Conservation (phyloP, 2,888 invertebrate species). For the Steinernema carpocapsae region DNA sequence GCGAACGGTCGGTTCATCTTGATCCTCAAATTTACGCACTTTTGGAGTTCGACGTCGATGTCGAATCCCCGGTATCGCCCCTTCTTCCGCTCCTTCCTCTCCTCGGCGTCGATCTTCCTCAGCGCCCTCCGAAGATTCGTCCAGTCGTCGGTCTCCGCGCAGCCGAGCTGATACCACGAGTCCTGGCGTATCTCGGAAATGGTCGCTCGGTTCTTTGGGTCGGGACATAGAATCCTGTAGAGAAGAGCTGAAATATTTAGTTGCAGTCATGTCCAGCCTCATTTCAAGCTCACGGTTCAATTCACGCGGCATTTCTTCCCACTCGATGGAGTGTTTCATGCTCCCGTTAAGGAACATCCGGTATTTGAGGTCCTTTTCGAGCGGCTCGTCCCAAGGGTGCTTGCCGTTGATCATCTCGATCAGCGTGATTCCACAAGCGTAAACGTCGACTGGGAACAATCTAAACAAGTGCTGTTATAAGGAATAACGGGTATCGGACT, state of each 20-base stretch:
- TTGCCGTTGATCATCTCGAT: slow-evolving; percentile 99
- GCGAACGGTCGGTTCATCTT: neutral
- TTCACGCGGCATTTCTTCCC: slow-evolving; percentile 8
- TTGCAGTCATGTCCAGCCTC: neutral
- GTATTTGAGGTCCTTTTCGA: slow-evolving; percentile 28
- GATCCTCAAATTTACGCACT: neutral
- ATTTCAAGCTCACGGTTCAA: neutral
- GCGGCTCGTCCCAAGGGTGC: slow-evolving; percentile 96
- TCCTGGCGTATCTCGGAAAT: slow-evolving; percentile 78
- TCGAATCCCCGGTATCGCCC: neutral
- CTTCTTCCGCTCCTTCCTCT: slow-evolving; percentile 22
- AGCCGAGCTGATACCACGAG: slow-evolving; percentile 75
- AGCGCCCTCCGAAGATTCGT: slow-evolving; percentile 9
- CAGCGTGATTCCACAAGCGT: slow-evolving; percentile 84
- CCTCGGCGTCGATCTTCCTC: slow-evolving; percentile 21
- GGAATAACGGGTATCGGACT: neutral
- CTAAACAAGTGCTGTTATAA: no score
- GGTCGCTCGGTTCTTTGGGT: slow-evolving; percentile 76
- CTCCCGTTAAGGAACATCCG: slow-evolving; percentile 22
- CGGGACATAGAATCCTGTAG: slow-evolving; percentile 78
- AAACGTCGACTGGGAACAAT: slow-evolving; percentile 80
- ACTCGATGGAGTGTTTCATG: slow-evolving; percentile 20
- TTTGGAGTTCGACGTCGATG: neutral
- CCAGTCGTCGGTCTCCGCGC: slow-evolving; percentile 6
- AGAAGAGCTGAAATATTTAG: slow-evolving; percentile 74